These are phyloP conservation scores for Syngnathus floridae DNA, from an alignment of 2,113 vertebrate genomes.

Conservation along the genomic window DNA sequence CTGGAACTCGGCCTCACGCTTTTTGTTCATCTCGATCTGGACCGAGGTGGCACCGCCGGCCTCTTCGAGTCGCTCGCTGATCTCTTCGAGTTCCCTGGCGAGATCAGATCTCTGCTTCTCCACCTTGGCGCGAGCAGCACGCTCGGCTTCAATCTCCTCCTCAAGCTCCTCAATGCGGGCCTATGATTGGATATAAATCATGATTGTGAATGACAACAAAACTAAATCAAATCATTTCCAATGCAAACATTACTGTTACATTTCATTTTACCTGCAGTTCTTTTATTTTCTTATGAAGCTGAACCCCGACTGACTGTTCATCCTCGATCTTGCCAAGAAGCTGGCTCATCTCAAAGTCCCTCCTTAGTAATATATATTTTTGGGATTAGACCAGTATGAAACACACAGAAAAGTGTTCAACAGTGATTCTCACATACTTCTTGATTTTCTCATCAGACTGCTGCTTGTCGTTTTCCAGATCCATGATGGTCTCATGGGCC, in stretches of 20 bases:
- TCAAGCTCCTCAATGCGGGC: constrained; percentile 76
- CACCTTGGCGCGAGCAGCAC: constrained; percentile 77
- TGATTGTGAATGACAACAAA: background rate
- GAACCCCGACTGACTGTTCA: constrained; percentile 67
- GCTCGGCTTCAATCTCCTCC: constrained; percentile 86
- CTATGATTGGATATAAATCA: constrained; percentile 2
- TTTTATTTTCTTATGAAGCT: constrained; percentile 78
- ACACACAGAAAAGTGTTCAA: background rate
- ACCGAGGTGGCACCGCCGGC: constrained; percentile 81
- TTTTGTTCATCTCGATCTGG: constrained; percentile 91
- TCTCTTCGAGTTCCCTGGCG: constrained; percentile 84
- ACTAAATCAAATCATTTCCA: background rate
- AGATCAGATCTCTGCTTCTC: constrained; percentile 81
- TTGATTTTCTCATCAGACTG: constrained; percentile 63
- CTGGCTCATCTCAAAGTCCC: constrained; percentile 77
- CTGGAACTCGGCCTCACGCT: constrained; percentile 83
- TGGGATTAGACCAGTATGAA: background rate
- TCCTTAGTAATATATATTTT: constrained; percentile 53
- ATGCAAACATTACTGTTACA: background rate
- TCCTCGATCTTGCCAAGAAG: constrained; percentile 74
- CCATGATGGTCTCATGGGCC: constrained; percentile 65
- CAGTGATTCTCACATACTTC: constrained; percentile 40
- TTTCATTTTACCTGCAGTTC: constrained; percentile 66
- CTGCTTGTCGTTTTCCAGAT: constrained; percentile 69
- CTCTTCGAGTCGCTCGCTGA: constrained; percentile 81